Evolutionary conservation across 2,797 vertebrate species (phyloP).

Genomic region (Peromyscus aztecus): DNA sequence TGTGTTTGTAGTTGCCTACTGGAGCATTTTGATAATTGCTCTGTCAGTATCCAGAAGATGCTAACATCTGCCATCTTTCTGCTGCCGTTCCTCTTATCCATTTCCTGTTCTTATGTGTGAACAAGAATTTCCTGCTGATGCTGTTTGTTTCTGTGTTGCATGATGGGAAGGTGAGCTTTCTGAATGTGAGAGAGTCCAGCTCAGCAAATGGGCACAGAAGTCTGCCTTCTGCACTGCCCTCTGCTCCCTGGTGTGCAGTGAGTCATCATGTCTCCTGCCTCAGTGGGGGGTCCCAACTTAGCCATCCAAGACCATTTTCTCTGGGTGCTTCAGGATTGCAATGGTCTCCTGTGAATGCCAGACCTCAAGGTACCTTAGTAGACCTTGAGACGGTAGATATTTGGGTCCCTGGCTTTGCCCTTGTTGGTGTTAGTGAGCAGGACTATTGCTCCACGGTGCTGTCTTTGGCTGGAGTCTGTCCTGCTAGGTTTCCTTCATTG

Average conservation of each 20-base stretch:
- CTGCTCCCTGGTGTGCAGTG: fast-evolving
- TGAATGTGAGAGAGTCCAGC: fast-evolving
- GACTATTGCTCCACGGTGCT: not conserved
- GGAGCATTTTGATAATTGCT: not conserved
- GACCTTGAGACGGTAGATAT: too few relatives aligned
- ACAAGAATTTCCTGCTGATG: not conserved
- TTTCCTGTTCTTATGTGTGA: not conserved
- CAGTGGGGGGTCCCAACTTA: too few relatives aligned
- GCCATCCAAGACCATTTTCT: fast-evolving
- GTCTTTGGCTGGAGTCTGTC: not conserved
- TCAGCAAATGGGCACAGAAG: too few relatives aligned
- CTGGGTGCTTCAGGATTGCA: fast-evolving
- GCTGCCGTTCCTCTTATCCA: fast-evolving
- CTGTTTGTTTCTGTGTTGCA: fast-evolving
- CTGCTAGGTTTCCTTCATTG: fast-evolving
- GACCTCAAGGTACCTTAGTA: fast-evolving
- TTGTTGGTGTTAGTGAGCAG: too few relatives aligned
- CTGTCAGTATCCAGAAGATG: too few relatives aligned
- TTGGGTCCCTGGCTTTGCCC: not conserved
- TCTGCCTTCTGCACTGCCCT: not conserved
- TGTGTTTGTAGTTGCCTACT: fast-evolving
- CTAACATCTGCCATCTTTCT: not conserved
- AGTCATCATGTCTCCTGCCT: not conserved
- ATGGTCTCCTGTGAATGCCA: fast-evolving
- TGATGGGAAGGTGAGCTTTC: too few relatives aligned